Evolutionary conservation across 2,113 vertebrate genomes (phyloP), one percentile per base, ranked within the genome.

Genomic region (Vulpes lagopus): DNA sequence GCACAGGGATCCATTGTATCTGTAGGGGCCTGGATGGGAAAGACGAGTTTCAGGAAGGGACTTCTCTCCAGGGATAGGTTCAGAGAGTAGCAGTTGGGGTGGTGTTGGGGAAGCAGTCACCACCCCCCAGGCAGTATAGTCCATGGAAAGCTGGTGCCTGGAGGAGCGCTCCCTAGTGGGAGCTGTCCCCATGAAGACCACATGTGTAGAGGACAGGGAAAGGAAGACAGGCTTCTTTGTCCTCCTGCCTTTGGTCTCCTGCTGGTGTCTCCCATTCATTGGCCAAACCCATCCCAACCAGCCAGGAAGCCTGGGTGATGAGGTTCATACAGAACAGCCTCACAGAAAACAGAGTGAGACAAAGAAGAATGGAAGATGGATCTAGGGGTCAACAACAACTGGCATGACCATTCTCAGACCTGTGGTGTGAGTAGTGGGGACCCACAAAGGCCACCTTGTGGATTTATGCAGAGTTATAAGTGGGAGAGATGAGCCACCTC

Each of bases 1-100:
- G 55, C 8, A 11, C 2, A 38, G 49, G 27, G 17, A 3, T 32
- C 55, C 30, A 0, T 0, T 38, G 15, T 15, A 11, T 8, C 59
- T 35, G 6, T 25, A 14, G 73, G 32, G 57, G 0, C 65, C 23
- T 23, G 69, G 20, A 65, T 78, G 64, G n/a, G 32, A 85, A 78
- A 64, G 35, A 74, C 49, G 59, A 17, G 9, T n/a, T 86, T 73
- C 74, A 11, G 11, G 59, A 89, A 25, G 32, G 32, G n/a, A 43
- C 12, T 43, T 43, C 43, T 43, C 43, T 43, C 43, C 43, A 43
- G 43, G 43, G 43, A 43, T 43, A 43, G 43, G 7, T 43, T 43
- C 43, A 3, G 73, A 35, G 23, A 25, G 62, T 1, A 22, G 43
- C 22, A 11, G 23, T 51, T 3, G 14, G 8, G 10, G 38, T 2